Evolutionary conservation across 2,888 invertebrate species (phyloP).

Genomic region (Macaria notata): DNA sequence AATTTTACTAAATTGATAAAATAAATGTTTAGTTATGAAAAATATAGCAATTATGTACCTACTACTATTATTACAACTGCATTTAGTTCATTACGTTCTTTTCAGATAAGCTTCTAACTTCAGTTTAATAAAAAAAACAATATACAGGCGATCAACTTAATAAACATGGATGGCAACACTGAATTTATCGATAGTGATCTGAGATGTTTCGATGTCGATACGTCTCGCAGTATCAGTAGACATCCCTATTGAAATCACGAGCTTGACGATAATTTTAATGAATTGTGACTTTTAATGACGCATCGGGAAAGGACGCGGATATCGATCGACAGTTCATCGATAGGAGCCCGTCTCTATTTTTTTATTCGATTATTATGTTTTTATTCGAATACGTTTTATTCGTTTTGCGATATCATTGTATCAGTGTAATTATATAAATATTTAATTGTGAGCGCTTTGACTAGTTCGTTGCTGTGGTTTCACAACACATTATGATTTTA

Average conservation of each 20-base stretch:
- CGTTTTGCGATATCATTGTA: background rate
- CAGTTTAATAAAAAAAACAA: too few species aligned
- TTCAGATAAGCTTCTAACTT: too few species aligned
- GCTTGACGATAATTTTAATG: slow-evolving; percentile 78
- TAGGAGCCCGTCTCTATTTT: slow-evolving; percentile 30
- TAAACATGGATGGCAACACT: slow-evolving; percentile 12
- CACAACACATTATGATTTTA: too few species aligned
- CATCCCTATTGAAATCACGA: slow-evolving; percentile 76
- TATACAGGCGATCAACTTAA: too few species aligned
- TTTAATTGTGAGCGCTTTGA: too few species aligned
- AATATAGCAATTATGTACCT: too few species aligned
- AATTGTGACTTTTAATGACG: slow-evolving; percentile 80
- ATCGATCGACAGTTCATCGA: slow-evolving; percentile 41
- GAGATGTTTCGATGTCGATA: slow-evolving; percentile 72
- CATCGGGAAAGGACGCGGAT: slow-evolving; percentile 61
- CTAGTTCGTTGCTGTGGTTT: too few species aligned
- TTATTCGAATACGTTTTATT: background rate
- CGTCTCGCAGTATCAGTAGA: slow-evolving; percentile 71
- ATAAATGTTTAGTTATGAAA: too few species aligned
- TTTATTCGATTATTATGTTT: slow-evolving; percentile 15
- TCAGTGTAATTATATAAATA: too few species aligned
- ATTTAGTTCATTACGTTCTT: too few species aligned
- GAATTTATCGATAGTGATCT: slow-evolving; percentile 66
- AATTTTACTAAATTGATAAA: too few species aligned
- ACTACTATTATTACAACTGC: too few species aligned